Evolutionary conservation across 2,113 vertebrate genomes (phyloP), one percentile per base, ranked within the genome.

Genomic region (Calypte anna): DNA sequence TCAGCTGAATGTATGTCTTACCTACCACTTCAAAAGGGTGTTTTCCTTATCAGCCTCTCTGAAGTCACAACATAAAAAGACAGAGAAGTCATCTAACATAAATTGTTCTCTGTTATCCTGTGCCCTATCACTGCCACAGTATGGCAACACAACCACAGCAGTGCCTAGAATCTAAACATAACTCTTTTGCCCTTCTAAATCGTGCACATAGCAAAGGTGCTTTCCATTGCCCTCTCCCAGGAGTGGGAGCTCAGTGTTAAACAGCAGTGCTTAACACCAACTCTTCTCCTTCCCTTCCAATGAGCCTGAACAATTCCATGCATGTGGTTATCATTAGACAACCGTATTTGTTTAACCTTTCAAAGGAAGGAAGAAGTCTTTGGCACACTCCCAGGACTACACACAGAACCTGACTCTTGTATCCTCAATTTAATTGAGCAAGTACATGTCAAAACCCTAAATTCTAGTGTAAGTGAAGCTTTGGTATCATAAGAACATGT

Each of bases 341-440:
- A 50, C 75, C 46, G 1, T 86, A 92, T 95, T 96, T 95, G 79
- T 96, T 92, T 94, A 94, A 96, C 87, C 91, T 97, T 94, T 54
- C 57, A 86, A 38, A 85, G 89, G 91, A 96, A 96, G 95, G 96
- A 96, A 97, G 75, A 94, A 63, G 88, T 89, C 91, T 93, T 33
- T 96, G 96, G 84, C 90, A 90, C 24, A 0, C 30, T 62, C 70
- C 69, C 2, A 5, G 76, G 63, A 93, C 74, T 76, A 92, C 68
- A 91, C 8, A 1, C 77, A 94, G 75, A 96, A 90, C 90, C 89
- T 59, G 64, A 92, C 78, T 88, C 91, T 84, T 79, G 81, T 25
- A 95, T 96, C 87, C 87, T 93, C 88, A 82, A 70, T 64, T 87
- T 69, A 94, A 94, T 4, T 38, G 63, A 96, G 82, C 72, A 64